These are phyloP conservation scores for Diarsia mendica DNA, from an alignment of 2,888 invertebrate species.

Conservation along the genomic window DNA sequence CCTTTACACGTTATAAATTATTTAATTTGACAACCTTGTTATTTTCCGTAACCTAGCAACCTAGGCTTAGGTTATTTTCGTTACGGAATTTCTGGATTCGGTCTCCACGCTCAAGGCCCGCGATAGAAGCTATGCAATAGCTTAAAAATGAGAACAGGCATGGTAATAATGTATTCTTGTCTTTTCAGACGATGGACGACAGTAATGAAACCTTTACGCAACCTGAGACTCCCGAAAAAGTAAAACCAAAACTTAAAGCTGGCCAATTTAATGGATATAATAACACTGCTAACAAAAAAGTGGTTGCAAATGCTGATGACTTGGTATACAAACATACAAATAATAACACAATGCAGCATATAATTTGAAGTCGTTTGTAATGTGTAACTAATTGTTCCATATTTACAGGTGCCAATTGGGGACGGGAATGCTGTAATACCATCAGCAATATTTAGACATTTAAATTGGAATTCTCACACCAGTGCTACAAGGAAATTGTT, in stretches of 20 bases:
- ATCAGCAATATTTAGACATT: conserved; percentile 75
- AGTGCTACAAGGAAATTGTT: conserved; percentile 88
- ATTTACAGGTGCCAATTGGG: conserved; percentile 73
- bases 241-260: conserved; percentile 25
- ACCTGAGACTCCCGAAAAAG: conserved; percentile 30
- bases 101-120: too few species aligned
- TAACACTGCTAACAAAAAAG: conserved; percentile 48
- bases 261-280: conserved; percentile 28
- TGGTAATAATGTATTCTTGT: not conserved
- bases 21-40: too few species aligned
- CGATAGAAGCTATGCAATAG: too few species aligned
- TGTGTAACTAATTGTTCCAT: not conserved
- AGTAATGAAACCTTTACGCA: conserved; percentile 30
- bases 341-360: not conserved
- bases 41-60: too few species aligned
- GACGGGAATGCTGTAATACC: conserved; percentile 74
- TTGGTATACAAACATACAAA: conserved; percentile 47
- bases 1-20: too few species aligned
- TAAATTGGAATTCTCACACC: conserved; percentile 88
- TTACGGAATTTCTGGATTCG: too few species aligned
- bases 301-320: conserved; percentile 54
- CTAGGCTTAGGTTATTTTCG: too few species aligned
- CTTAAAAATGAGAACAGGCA: too few species aligned
- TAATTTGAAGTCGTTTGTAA: not conserved
- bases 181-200: conserved; percentile 41